phyloP scores from a whole-genome alignment of 2,888 invertebrate genomes.

The Harpalus rubripes region DNA sequence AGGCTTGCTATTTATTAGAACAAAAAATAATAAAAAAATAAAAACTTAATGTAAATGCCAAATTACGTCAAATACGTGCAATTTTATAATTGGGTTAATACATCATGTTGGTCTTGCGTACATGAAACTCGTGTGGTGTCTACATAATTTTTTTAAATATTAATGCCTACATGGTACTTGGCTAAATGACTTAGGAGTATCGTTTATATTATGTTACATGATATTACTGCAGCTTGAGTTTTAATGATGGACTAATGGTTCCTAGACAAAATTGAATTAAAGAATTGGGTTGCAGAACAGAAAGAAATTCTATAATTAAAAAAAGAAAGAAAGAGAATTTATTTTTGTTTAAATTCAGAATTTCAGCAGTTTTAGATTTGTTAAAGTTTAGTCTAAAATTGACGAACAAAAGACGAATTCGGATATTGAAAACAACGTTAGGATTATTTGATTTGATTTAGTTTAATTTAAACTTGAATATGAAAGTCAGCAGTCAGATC shows the following conservation, averaged over 20 bases:
- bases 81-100: no score
- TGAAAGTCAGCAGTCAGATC: neutral
- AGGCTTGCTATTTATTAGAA: no score
- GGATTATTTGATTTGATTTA: conserved; percentile 18
- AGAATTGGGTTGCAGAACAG: neutral
- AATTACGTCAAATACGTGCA: no score
- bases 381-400: conserved; percentile 40
- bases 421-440: conserved; percentile 35
- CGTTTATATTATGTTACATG: no score
- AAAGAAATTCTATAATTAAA: neutral
- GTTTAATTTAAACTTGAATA: conserved; percentile 14
- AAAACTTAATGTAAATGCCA: no score
- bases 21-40: no score
- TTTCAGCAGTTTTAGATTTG: conserved; percentile 24
- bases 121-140: no score
- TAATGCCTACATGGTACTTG: no score
- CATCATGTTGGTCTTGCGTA: no score
- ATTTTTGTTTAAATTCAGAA: conserved; percentile 38
- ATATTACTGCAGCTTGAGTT: neutral
- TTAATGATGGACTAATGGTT: conserved; percentile 14
- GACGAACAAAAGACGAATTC: conserved; percentile 1
- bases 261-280: conserved; percentile 1
- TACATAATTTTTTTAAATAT: no score
- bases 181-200: no score
- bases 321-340: conserved; percentile 4